These are phyloP conservation scores for Uropetala carovei DNA, from an alignment of 2,888 invertebrate genomes.

Conservation along the genomic window DNA sequence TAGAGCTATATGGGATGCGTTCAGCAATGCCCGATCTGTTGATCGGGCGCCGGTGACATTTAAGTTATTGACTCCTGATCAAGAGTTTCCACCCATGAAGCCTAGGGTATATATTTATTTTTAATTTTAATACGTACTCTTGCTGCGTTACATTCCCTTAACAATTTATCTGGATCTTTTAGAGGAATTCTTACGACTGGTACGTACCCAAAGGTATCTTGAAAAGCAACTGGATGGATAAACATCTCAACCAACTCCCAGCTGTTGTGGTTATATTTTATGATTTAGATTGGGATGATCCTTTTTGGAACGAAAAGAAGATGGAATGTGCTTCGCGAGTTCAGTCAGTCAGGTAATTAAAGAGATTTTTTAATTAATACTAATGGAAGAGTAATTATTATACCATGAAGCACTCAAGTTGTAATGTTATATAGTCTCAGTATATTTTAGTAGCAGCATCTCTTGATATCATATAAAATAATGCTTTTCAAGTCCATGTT, in stretches of 20 bases:
- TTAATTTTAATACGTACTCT: conserved; percentile 65
- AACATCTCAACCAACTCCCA: conserved; percentile 93
- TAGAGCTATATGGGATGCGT: conserved; percentile 95
- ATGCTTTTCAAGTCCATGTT: too few species aligned
- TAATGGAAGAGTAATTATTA: neutral
- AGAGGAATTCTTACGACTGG: conserved; percentile 95
- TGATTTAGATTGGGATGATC: conserved; percentile 98
- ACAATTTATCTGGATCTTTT: conserved; percentile 66
- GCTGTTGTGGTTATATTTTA: conserved; percentile 96
- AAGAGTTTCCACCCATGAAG: conserved; percentile 92
- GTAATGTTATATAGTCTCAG: neutral
- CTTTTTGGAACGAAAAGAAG: conserved; percentile 95
- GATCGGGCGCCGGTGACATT: conserved; percentile 91
- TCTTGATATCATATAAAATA: too few species aligned
- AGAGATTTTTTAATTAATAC: too few species aligned
- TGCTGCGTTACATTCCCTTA: neutral
- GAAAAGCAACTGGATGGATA: conserved; percentile 96
- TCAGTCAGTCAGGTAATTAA: conserved; percentile 78
- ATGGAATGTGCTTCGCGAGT: conserved; percentile 94
- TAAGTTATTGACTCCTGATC: conserved; percentile 87
- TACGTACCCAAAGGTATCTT: conserved; percentile 96
- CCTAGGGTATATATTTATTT: conserved; percentile 77
- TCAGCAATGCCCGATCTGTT: conserved; percentile 87
- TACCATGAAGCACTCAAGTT: neutral
- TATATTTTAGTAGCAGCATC: too few species aligned